Conservation (phyloP, 1,140 invertebrate species). For the Rhopalosiphum maidis region DNA sequence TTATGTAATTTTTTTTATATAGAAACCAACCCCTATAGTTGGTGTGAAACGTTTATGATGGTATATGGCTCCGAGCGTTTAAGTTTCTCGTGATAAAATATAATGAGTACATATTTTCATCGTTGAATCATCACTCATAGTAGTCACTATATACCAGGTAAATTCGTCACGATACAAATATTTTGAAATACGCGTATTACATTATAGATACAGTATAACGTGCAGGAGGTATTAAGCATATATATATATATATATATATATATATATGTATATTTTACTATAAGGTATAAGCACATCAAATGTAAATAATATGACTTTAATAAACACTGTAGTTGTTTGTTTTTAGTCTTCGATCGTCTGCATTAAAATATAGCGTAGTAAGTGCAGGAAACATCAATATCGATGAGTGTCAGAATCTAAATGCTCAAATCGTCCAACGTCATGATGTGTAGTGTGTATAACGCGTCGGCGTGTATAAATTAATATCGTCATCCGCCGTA, state of each 20-base stretch:
- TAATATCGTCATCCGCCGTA: neutral
- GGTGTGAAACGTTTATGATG: neutral
- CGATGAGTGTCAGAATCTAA: neutral
- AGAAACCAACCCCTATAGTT: neutral
- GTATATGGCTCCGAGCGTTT: neutral
- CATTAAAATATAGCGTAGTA: neutral
- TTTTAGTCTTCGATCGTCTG: neutral
- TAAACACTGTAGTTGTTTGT: neutral
- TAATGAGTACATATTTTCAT: neutral
- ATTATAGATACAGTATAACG: neutral
- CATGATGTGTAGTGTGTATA: neutral
- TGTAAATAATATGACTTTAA: neutral
- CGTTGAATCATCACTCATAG: neutral
- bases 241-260: neutral
- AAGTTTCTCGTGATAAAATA: constrained; percentile 3
- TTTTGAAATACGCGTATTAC: neutral
- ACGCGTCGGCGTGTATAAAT: neutral
- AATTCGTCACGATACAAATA: neutral
- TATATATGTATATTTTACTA: neutral
- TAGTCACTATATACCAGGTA: neutral
- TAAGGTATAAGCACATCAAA: neutral
- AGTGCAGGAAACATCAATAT: neutral
- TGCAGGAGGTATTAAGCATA: neutral
- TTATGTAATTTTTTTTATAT: neutral
- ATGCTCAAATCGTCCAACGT: neutral